Evolutionary conservation across 1,140 invertebrate species (phyloP).

Genomic region (Drosophila virilis): DNA sequence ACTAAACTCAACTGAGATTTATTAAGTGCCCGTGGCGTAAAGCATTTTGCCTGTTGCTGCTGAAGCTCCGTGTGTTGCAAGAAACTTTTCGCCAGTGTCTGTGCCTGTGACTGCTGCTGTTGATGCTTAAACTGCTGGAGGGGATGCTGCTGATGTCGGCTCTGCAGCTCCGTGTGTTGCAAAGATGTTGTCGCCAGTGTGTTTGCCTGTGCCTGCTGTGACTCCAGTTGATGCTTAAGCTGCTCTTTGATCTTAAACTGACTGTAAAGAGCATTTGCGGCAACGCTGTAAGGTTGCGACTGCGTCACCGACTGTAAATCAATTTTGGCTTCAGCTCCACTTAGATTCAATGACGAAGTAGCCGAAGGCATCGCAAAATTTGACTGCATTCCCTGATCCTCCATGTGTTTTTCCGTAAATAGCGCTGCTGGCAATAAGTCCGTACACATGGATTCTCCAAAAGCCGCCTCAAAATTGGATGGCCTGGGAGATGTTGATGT

Average conservation of each 20-base stretch:
- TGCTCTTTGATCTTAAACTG: conserved; percentile 69
- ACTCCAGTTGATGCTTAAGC: conserved; percentile 39
- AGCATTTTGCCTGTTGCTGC: neutral
- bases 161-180: neutral
- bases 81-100: neutral
- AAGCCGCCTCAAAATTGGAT: neutral
- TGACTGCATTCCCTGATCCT: neutral
- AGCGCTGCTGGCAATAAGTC: neutral
- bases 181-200: too few species aligned
- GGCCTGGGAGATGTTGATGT: neutral
- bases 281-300: conserved; percentile 30
- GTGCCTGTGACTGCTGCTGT: conserved; percentile 15
- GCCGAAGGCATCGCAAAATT: conserved; percentile 11
- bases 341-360: neutral
- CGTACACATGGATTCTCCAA: neutral
- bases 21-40: neutral
- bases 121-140: conserved; percentile 12
- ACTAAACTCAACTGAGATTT: conserved; percentile 29
- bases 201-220: neutral
- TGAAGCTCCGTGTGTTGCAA: neutral
- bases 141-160: conserved; percentile 4
- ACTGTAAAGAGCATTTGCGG: conserved; percentile 51
- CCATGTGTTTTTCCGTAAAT: neutral
- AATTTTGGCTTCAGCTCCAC: neutral
- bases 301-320: conserved; percentile 22